Evolutionary conservation across 2,888 invertebrate species (phyloP).

Genomic region (Cordilura impudica): DNA sequence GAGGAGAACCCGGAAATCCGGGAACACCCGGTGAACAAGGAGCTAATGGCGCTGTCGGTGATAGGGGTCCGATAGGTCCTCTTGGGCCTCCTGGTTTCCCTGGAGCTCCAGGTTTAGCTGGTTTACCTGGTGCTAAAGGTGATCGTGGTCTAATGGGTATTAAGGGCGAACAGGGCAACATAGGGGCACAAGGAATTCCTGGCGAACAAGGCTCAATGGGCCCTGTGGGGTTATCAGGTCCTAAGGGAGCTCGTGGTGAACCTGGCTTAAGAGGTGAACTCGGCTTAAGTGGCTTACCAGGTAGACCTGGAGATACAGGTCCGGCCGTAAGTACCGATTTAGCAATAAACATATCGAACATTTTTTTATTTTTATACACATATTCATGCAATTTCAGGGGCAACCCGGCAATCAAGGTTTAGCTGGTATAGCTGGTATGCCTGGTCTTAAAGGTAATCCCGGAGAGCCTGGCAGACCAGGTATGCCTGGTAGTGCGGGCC

Average conservation of each 20-base stretch:
- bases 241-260: constrained; percentile 87
- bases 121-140: constrained; percentile 85
- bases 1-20: constrained; percentile 86
- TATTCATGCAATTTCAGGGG: constrained; percentile 80
- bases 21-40: constrained; percentile 86
- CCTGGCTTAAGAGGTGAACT: constrained; percentile 86
- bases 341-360: background rate
- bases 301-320: constrained; percentile 87
- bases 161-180: constrained; percentile 86
- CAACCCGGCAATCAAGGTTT: constrained; percentile 84
- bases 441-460: constrained; percentile 84
- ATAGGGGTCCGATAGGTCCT: constrained; percentile 85
- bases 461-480: constrained; percentile 86
- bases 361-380: background rate
- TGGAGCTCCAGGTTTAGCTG: constrained; percentile 84
- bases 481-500: constrained; percentile 83
- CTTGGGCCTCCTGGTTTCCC: constrained; percentile 85
- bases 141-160: constrained; percentile 84
- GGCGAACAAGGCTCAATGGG: constrained; percentile 80
- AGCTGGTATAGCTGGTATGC: constrained; percentile 83
- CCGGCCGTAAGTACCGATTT: constrained; percentile 80
- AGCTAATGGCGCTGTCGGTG: constrained; percentile 86
- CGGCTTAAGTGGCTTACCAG: constrained; percentile 87
- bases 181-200: constrained; percentile 80
- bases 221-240: constrained; percentile 81